These are phyloP conservation scores for Hyles lineata DNA, from an alignment of 2,888 invertebrate genomes.

Conservation along the genomic window DNA sequence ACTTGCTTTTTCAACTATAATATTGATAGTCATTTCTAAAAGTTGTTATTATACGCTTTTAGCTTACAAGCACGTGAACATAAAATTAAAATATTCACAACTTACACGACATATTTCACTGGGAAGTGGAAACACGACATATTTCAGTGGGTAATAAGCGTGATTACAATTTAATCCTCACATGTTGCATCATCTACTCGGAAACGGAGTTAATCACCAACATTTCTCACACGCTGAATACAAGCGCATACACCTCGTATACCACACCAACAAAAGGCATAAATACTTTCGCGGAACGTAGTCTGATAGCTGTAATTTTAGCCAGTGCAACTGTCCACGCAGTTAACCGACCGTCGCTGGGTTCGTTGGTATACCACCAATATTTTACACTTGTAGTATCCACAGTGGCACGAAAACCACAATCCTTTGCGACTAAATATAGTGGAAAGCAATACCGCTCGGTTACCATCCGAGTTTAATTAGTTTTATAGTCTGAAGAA, in stretches of 20 bases:
- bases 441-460: constrained; percentile 22
- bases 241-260: background rate
- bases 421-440: constrained; percentile 15
- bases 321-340: background rate
- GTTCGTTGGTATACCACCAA: background rate
- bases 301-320: background rate
- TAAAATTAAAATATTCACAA: no score
- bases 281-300: background rate
- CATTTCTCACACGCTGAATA: background rate
- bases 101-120: no score
- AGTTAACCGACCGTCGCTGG: no score
- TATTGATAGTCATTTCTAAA: no score
- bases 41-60: no score
- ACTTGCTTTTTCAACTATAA: no score
- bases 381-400: constrained; percentile 15
- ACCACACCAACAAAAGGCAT: background rate
- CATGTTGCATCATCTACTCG: background rate
- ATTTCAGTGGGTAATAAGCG: no score
- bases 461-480: constrained; percentile 17
- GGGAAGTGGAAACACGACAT: no score
- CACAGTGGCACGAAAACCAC: constrained; percentile 9
- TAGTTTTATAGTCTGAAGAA: constrained; percentile 25
- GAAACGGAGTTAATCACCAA: background rate
- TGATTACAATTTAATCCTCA: background rate
- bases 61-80: no score